Percentiles rank a stretch among this genome's conserved stretches.
These are phyloP conservation scores for Equus przewalskii DNA, from an alignment of 2,113 vertebrate species.

Conservation along the genomic window DNA sequence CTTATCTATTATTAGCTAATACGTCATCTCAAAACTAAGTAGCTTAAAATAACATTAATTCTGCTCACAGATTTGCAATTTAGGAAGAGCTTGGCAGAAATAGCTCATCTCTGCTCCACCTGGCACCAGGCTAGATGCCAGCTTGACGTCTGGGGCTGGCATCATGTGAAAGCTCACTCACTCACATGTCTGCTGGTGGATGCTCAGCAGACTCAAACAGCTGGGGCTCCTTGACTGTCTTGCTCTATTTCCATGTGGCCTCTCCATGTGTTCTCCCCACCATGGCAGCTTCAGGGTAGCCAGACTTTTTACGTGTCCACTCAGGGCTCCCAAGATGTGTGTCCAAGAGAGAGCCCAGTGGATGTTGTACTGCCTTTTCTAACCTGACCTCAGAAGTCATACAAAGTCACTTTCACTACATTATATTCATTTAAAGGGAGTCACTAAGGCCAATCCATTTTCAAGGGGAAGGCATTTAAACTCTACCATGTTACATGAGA, in stretches of 20 bases:
- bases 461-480: neutral
- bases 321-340: neutral
- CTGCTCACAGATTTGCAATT: neutral
- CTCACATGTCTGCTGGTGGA: neutral
- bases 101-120: neutral
- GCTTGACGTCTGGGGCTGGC: neutral
- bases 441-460: neutral
- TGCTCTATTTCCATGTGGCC: neutral
- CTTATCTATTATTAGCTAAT: neutral
- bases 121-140: neutral
- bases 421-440: neutral
- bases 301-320: neutral
- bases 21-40: neutral
- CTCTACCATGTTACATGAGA: neutral
- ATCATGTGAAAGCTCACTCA: too few relatives aligned
- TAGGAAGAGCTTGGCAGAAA: neutral
- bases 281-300: neutral
- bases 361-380: neutral
- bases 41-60: neutral
- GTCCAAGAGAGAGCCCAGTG: neutral
- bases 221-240: neutral
- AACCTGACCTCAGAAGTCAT: neutral
- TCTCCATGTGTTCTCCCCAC: neutral
- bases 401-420: neutral
- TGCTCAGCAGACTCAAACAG: neutral